Evolutionary conservation across 2,113 vertebrate species (phyloP).

Genomic region (Chaetodon trifascialis): DNA sequence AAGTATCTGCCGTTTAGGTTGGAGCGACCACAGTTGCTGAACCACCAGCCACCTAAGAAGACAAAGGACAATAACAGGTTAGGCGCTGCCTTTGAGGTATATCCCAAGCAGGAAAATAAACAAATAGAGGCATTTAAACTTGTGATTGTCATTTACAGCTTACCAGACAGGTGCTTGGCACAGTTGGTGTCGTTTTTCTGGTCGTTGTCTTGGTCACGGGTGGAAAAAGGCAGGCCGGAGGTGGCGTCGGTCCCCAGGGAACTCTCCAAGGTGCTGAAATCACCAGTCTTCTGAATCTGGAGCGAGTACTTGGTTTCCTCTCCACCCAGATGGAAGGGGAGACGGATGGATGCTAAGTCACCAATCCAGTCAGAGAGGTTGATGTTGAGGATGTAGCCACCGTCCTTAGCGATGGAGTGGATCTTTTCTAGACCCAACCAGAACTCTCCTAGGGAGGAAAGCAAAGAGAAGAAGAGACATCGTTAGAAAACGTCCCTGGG

Average conservation of each 20-base stretch:
- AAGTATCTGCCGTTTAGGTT: slow-evolving; percentile 94
- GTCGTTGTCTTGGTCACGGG: slow-evolving; percentile 93
- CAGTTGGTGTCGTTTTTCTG: slow-evolving; percentile 90
- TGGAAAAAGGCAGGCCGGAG: slow-evolving; percentile 91
- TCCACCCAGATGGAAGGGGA: slow-evolving; percentile 87
- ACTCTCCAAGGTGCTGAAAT: slow-evolving; percentile 85
- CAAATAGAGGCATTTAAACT: background rate
- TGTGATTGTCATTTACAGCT: slow-evolving; percentile 12
- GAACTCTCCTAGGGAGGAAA: slow-evolving; percentile 89
- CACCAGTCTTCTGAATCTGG: slow-evolving; percentile 75
- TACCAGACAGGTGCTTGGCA: slow-evolving; percentile 95
- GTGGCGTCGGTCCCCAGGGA: slow-evolving; percentile 80
- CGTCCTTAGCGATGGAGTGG: slow-evolving; percentile 84
- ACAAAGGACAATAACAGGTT: background rate
- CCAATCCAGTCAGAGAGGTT: slow-evolving; percentile 91
- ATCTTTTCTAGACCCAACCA: slow-evolving; percentile 96
- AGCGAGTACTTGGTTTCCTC: slow-evolving; percentile 90
- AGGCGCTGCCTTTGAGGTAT: background rate
- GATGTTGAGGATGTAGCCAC: slow-evolving; percentile 85
- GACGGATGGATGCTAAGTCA: slow-evolving; percentile 82
- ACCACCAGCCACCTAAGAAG: slow-evolving; percentile 96
- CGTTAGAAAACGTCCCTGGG: slow-evolving; percentile 14
- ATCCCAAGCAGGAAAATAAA: background rate
- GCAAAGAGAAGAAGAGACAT: background rate
- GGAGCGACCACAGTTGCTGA: slow-evolving; percentile 92